Evolutionary conservation across 2,113 vertebrate species (phyloP), one percentile per base, ranked within the genome.

Genomic region (Melanerpes formicivorus): DNA sequence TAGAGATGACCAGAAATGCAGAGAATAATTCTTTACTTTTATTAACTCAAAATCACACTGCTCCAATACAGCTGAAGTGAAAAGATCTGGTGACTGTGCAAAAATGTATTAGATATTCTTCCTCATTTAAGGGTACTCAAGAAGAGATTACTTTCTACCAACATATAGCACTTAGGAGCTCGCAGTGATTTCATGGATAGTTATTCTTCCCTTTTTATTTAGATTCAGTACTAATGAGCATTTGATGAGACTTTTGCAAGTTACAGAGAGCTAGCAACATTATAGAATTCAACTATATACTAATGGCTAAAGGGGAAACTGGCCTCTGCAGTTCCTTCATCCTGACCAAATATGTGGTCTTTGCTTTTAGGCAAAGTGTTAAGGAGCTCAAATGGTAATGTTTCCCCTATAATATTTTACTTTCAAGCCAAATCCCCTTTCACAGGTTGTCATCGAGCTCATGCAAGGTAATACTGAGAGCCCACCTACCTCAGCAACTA

Each of bases 401-500:
- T 72, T 91, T 58, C 55, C 54, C n/a, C n/a, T 64, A 10, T 12
- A 78, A 56, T 55, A 77, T 75, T 80, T 65, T 67, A 37, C 54
- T 72, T 91, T 88, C 70, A 86, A 74, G 55, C 80, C 83, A 86
- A 52, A 25, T 72, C 37, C n/a, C 62, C 91, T 88, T 70, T 62
- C 80, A 42, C 29, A 76, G 13, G 27, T 72, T 93, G 91, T 95
- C 87, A 85, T 87, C 87, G 78, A 52, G 44, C 59, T 80, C 70
- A 66, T 11, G 32, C 40, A 60, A 94, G 92, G 79, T 71, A 88
- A 42, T 30, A 23, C 50, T 60, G 60, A 73, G 76, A 93, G 79
- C 58, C 72, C 80, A 78, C 93, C 82, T 94, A 91, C 25, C 77
- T 67, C 34, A 37, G 42, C 11, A 29, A 95, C 58, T 86, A 67